phyloP scores from a whole-genome alignment of 2,888 invertebrate species.

The Tuta absoluta region DNA sequence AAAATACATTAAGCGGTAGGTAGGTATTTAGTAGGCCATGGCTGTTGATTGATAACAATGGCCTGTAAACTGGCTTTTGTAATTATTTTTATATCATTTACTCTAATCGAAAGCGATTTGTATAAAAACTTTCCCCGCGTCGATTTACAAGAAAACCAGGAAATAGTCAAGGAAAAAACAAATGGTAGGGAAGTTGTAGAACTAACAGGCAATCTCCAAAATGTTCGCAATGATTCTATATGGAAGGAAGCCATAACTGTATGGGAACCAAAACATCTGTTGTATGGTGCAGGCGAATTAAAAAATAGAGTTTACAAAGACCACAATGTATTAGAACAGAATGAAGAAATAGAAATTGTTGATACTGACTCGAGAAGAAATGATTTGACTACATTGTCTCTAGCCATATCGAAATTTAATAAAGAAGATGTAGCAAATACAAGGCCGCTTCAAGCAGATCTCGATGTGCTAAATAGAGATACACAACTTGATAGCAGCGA shows the following conservation, averaged over 20 bases:
- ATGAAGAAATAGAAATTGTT: neutral
- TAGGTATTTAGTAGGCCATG: slow-evolving; percentile 3
- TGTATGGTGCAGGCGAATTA: neutral
- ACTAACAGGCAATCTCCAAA: neutral
- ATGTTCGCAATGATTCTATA: neutral
- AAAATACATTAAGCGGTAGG: neutral
- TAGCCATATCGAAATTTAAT: neutral
- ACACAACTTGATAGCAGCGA: neutral
- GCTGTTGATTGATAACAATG: neutral
- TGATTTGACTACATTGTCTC: neutral
- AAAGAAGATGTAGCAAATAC: neutral
- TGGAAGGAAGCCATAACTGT: neutral
- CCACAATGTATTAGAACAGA: neutral
- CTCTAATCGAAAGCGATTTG: neutral
- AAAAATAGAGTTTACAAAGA: neutral
- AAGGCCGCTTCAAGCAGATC: neutral
- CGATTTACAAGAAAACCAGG: neutral
- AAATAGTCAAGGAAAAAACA: neutral
- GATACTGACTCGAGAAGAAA: neutral
- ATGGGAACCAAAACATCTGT: neutral
- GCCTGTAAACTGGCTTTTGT: neutral
- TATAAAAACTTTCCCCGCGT: neutral
- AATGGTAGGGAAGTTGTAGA: neutral
- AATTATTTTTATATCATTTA: slow-evolving; percentile 9
- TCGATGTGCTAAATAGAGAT: neutral